Conservation (phyloP, 2,113 vertebrate genomes). For the Cyprinus carpio region DNA sequence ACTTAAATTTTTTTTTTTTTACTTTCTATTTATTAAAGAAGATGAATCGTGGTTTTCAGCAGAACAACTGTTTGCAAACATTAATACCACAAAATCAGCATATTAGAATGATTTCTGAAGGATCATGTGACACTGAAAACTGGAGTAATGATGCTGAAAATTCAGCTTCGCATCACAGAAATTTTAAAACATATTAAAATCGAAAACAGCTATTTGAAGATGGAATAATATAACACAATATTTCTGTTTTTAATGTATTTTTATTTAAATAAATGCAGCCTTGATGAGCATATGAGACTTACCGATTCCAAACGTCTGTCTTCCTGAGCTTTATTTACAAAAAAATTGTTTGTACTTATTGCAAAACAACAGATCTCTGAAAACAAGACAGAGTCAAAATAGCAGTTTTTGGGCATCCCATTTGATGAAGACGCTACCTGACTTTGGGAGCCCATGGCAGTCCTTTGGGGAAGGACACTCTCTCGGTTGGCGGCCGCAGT, state of each 20-base stretch:
- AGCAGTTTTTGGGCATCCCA: neutral
- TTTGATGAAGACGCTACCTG: conserved; percentile 75
- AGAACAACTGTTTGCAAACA: neutral
- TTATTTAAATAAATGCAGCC: too few species aligned
- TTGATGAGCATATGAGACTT: too few species aligned
- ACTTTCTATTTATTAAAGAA: too few species aligned
- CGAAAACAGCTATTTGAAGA: too few species aligned
- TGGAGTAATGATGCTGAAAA: neutral
- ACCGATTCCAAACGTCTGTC: neutral
- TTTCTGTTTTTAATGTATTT: too few species aligned
- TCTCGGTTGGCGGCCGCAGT: conserved; percentile 76
- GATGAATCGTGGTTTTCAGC: neutral
- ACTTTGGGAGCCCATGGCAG: conserved; percentile 99
- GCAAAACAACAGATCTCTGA: too few species aligned
- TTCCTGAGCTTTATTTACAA: neutral
- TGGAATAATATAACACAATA: too few species aligned
- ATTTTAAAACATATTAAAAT: too few species aligned
- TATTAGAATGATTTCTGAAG: neutral
- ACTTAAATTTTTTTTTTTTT: too few species aligned
- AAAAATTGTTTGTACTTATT: too few species aligned
- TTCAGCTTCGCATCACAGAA: neutral
- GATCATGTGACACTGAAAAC: neutral
- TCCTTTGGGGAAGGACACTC: conserved; percentile 90
- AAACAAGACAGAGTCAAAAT: too few species aligned
- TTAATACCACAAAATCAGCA: neutral